phyloP scores from a whole-genome alignment of 2,888 invertebrate genomes.

The Chymomyza caudatula region DNA sequence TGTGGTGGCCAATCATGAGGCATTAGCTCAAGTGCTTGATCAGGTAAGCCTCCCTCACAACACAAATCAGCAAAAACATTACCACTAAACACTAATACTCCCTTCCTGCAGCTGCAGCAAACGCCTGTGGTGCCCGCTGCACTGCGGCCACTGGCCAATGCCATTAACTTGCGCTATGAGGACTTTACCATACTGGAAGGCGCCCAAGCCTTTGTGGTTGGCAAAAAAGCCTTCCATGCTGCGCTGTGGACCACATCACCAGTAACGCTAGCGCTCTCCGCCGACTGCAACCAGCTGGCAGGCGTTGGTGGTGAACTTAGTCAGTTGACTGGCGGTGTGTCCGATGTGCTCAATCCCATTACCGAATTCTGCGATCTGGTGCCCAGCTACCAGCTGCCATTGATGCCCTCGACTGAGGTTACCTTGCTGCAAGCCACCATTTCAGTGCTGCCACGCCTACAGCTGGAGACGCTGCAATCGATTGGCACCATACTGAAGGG shows the following conservation, averaged over 20 bases:
- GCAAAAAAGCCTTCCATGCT: conserved; percentile 86
- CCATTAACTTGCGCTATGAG: conserved; percentile 85
- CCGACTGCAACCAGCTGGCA: conserved; percentile 81
- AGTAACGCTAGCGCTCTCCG: conserved; percentile 83
- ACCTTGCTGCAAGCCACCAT: conserved; percentile 88
- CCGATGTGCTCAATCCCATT: conserved; percentile 85
- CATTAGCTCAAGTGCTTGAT: conserved; percentile 91
- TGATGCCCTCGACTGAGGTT: conserved; percentile 80
- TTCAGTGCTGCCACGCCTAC: conserved; percentile 85
- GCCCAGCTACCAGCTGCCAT: conserved; percentile 83
- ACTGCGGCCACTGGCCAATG: conserved; percentile 85
- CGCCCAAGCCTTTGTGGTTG: conserved; percentile 81
- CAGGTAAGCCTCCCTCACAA: conserved; percentile 85
- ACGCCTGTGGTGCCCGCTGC: conserved; percentile 83
- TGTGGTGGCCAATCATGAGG: conserved; percentile 93
- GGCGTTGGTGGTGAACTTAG: conserved; percentile 78
- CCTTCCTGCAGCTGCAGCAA: conserved; percentile 82
- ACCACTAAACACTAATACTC: too few relatives aligned
- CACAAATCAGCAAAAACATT: too few relatives aligned
- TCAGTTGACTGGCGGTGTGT: conserved; percentile 83
- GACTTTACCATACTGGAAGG: conserved; percentile 84
- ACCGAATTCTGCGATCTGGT: conserved; percentile 90
- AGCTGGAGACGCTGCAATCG: conserved; percentile 86
- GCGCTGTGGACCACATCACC: conserved; percentile 86
- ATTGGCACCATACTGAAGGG: conserved; percentile 83